These are phyloP conservation scores for Dysidea cf. avara DNA, from an alignment of 37 sponge, comb jelly and placozoan species.

Conservation along the genomic window DNA sequence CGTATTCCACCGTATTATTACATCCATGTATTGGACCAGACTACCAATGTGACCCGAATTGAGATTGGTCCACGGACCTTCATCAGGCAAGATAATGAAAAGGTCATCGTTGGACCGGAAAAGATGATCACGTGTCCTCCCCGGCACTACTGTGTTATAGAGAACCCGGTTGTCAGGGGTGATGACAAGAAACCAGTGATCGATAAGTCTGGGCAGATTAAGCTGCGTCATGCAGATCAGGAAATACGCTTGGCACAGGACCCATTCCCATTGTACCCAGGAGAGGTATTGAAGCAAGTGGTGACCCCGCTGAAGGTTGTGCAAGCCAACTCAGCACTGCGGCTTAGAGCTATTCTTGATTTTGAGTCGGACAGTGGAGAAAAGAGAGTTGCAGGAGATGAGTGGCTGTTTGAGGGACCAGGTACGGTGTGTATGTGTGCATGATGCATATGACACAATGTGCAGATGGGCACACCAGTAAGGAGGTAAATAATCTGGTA, in stretches of 20 bases:
- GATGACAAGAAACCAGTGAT: conserved; percentile 67
- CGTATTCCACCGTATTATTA: conserved; percentile 99
- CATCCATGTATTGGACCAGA: conserved; percentile 98
- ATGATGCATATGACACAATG: not conserved
- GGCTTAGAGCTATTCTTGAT: conserved; percentile 91
- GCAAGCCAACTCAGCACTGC: conserved; percentile 94
- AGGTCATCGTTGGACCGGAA: conserved; percentile 93
- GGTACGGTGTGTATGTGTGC: conserved; percentile 59
- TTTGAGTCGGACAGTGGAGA: conserved; percentile 81
- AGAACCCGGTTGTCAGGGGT: conserved; percentile 91
- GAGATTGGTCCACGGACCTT: conserved; percentile 92
- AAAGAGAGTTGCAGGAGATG: conserved; percentile 92
- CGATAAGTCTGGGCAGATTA: conserved; percentile 86
- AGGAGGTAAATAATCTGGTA: no score
- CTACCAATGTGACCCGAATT: conserved; percentile 91
- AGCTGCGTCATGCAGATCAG: conserved; percentile 96
- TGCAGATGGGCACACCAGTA: no score
- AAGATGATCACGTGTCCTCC: conserved; percentile 99
- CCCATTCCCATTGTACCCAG: conserved; percentile 98
- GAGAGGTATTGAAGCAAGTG: conserved; percentile 84
- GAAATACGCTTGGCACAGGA: conserved; percentile 96
- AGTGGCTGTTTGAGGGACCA: conserved; percentile 99
- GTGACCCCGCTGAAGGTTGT: conserved; percentile 91
- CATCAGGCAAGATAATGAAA: conserved; percentile 99
- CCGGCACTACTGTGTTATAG: conserved; percentile 95